Conservation (phyloP, 2,113 vertebrate genomes). For the Nansenia antarctica region DNA sequence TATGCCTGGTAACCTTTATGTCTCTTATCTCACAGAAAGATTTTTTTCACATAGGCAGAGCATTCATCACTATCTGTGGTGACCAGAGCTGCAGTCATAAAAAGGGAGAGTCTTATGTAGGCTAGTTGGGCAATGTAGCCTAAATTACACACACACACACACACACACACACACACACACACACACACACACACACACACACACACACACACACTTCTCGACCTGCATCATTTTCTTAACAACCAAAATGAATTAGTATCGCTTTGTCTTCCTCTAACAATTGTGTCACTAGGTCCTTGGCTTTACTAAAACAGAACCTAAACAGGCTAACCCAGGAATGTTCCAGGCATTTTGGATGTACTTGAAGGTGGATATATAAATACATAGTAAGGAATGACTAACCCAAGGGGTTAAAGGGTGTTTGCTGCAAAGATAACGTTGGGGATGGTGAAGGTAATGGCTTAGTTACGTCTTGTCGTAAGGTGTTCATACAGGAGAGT, state of each 20-base stretch:
- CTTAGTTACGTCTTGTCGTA: not conserved
- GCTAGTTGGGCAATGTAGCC: not conserved
- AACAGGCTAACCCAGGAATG: not conserved
- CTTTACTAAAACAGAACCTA: conserved; percentile 40
- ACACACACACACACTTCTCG: no score
- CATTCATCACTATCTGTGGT: not conserved
- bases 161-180: not conserved
- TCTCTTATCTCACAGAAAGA: no score
- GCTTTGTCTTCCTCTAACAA: not conserved
- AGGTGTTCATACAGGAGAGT: no score
- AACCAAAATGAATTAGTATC: no score
- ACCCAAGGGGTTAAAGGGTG: not conserved
- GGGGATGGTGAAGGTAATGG: not conserved
- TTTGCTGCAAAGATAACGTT: conserved; percentile 1
- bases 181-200: not conserved
- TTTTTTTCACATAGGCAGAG: no score
- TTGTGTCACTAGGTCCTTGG: conserved; percentile 56
- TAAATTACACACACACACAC: not conserved
- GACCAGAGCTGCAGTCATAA: not conserved
- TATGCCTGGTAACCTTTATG: no score
- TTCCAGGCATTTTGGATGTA: conserved; percentile 42
- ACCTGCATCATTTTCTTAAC: no score
- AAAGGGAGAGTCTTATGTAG: not conserved
- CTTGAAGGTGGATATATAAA: conserved; percentile 42
- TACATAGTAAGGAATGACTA: conserved; percentile 17